A percentile compares a stretch with the other conserved stretches of the same genome.
Conservation (phyloP, 1,140 invertebrate species). For the Drosophila nannoptera region DNA sequence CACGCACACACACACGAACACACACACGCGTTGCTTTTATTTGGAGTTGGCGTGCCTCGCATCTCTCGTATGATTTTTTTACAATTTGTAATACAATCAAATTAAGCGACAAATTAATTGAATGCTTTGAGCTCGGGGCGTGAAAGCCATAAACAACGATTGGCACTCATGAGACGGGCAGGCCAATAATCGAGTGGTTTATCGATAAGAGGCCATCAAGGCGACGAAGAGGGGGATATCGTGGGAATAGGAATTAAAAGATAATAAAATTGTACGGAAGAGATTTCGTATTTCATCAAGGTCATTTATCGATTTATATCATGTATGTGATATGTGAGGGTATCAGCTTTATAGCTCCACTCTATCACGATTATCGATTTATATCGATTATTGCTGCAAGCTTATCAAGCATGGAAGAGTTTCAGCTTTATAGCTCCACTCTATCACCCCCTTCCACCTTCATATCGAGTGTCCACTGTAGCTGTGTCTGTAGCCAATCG, state of each 20-base stretch:
- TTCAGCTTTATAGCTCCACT: not conserved
- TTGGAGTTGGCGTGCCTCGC: slow-evolving; percentile 11
- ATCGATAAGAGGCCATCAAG: not conserved
- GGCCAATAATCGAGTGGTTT: not conserved
- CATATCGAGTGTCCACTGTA: not conserved
- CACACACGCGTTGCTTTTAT: not conserved
- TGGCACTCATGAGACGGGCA: not conserved
- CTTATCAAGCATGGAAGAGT: too few species aligned
- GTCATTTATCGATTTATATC: too few species aligned
- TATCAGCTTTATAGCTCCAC: too few species aligned
- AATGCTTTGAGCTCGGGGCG: not conserved
- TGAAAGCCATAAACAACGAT: slow-evolving; percentile 16
- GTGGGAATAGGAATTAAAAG: too few species aligned
- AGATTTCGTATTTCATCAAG: too few species aligned
- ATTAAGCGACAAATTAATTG: slow-evolving; percentile 22
- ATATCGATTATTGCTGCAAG: not conserved
- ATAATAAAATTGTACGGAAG: too few species aligned
- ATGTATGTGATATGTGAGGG: too few species aligned
- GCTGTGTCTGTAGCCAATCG: not conserved
- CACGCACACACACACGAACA: slow-evolving; percentile 2
- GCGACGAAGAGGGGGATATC: too few species aligned
- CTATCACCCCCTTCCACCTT: not conserved
- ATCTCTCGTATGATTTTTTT: slow-evolving; percentile 5
- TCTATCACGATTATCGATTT: not conserved
- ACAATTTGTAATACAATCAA: slow-evolving; percentile 10